Base-by-base conservation (phyloP, 2,888 invertebrate species). In the Pyrrhia umbra region DNA sequence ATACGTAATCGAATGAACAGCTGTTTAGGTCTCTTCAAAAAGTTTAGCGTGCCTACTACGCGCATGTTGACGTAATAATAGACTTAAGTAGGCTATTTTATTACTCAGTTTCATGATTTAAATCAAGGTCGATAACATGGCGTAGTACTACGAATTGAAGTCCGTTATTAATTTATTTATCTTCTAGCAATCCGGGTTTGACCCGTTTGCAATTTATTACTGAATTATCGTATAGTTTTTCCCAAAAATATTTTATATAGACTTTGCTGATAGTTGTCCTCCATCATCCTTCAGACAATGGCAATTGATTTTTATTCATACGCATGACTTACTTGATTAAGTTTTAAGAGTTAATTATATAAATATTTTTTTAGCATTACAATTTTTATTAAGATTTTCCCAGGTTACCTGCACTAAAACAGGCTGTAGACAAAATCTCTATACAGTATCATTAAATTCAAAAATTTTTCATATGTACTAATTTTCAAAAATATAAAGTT, bases 131-230 rank as follows among this genome's bases (percentile, higher is more conserved):
- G 47, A 49, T 25, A 40, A 39, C 58, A 13, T 34, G 40, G n/a
- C 30, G 39, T 57, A 57, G 71, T 70, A 70, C 57, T 52, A 64
- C 39, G 42, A 63, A 56, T 15, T 52, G 15, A 23, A 49, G 40
- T 13, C n/a, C 10, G 10, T 6, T 34, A n/a, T 34, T 34, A n/a
- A 34, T n/a, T 34, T 34, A 34, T 34, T 34, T 34, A n/a, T n/a
- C n/a, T n/a, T 4, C 34, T n/a, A 3, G 5, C n/a, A n/a, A 3
- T 13, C 34, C 1, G n/a, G 5, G 13, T 13, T 34, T 34, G 13
- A 13, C n/a, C 13, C 8, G 30, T 3, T 2, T 13, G 30, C 13
- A n/a, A 34, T 5, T n/a, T 5, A 5, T 34, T n/a, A n/a, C 13
- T n/a, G 34, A 34, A n/a, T 34, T 5, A 5, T 16, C 16, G 2